These are phyloP conservation scores for Salvelinus fontinalis DNA, from an alignment of 2,113 vertebrate species.

Conservation along the genomic window DNA sequence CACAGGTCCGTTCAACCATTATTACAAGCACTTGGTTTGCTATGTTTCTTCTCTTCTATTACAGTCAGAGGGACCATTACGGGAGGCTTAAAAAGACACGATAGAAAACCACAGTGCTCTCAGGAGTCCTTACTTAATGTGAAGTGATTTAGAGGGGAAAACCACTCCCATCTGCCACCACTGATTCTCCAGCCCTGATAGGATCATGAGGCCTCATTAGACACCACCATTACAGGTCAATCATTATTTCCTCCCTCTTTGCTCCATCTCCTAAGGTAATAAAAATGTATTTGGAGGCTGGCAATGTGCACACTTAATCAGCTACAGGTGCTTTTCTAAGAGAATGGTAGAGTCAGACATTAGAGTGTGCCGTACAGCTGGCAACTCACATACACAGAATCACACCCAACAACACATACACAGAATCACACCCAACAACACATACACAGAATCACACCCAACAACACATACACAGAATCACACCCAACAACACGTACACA, in stretches of 20 bases:
- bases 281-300: constrained; percentile 31
- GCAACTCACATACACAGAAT: background rate
- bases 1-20: background rate
- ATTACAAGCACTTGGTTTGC: background rate
- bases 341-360: constrained; percentile 5
- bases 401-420: too few species aligned
- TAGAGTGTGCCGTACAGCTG: background rate
- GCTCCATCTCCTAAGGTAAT: constrained; percentile 19
- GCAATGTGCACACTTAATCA: constrained; percentile 38
- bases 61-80: background rate
- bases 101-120: background rate
- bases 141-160: constrained; percentile 16
- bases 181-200: constrained; percentile 28
- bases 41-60: background rate
- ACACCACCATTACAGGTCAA: constrained; percentile 26
- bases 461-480: too few species aligned
- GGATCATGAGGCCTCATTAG: constrained; percentile 48
- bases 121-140: constrained; percentile 12
- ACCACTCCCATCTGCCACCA: constrained; percentile 8
- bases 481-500: too few species aligned
- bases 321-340: constrained; percentile 32
- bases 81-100: too few species aligned
- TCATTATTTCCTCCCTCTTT: constrained; percentile 29
- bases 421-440: too few species aligned
- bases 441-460: too few species aligned